Percentiles rank a stretch among this genome's conserved stretches.
Evolutionary conservation across 2,888 invertebrate genomes (phyloP).

Genomic region (Monopis laevigella): DNA sequence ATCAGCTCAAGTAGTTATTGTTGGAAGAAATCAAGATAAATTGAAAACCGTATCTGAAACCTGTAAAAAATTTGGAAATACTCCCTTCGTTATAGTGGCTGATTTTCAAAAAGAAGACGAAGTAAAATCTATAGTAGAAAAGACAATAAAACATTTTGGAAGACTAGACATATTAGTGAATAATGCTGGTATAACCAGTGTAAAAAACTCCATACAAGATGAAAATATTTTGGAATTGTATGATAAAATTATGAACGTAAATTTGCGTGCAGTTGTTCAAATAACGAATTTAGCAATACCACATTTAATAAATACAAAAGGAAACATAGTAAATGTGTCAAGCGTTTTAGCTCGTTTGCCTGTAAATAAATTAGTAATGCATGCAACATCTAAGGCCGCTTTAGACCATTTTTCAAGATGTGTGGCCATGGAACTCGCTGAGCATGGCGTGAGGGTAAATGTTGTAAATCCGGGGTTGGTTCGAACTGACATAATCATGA

Average conservation of each 20-base stretch:
- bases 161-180: constrained; percentile 32
- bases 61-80: constrained; percentile 18
- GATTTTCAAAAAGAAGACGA: constrained; percentile 28
- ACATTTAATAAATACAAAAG: constrained; percentile 26
- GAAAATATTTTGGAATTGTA: constrained; percentile 24
- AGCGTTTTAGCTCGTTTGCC: constrained; percentile 18
- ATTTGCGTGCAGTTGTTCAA: constrained; percentile 28
- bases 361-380: constrained; percentile 29
- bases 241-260: constrained; percentile 27
- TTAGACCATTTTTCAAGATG: constrained; percentile 78
- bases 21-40: constrained; percentile 26
- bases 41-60: background rate
- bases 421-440: constrained; percentile 70
- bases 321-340: constrained; percentile 31
- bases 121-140: constrained; percentile 24
- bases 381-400: constrained; percentile 77
- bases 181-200: constrained; percentile 25
- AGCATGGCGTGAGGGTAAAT: constrained; percentile 71
- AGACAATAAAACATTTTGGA: constrained; percentile 25
- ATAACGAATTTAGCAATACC: constrained; percentile 25
- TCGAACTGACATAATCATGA: constrained; percentile 33
- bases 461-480: constrained; percentile 78
- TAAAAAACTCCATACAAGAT: constrained; percentile 22
- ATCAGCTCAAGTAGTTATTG: constrained; percentile 29
- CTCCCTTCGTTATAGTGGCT: constrained; percentile 26